Percentiles rank a stretch among this genome's conserved stretches.
phyloP scores from a whole-genome alignment of 2,797 vertebrate genomes.

The Enteromius trimaculatus region DNA sequence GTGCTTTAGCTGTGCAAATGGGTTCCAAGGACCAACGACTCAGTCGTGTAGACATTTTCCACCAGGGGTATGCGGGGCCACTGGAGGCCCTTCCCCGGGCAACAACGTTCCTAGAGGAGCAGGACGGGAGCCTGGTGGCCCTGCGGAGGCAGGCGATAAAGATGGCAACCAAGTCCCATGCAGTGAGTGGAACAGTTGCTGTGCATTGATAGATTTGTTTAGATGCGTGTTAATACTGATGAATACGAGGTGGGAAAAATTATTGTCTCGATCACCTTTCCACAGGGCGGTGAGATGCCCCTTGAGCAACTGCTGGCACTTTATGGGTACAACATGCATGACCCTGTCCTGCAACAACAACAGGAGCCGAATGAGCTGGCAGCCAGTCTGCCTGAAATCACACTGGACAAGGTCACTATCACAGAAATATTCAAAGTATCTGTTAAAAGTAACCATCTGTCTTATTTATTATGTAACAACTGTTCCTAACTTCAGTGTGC shows the following conservation, averaged over 20 bases:
- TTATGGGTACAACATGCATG: conserved; percentile 88
- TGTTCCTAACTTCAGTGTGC: not conserved
- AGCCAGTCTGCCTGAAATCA: conserved; percentile 84
- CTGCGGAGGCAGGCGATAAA: conserved; percentile 73
- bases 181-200: conserved; percentile 62
- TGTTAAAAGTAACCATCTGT: not conserved
- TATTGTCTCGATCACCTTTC: conserved; percentile 23
- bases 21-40: conserved; percentile 77
- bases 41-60: conserved; percentile 83
- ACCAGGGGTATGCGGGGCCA: conserved; percentile 77
- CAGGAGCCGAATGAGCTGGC: conserved; percentile 81
- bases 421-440: not conserved
- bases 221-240: not conserved
- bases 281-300: conserved; percentile 88
- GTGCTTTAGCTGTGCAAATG: conserved; percentile 78
- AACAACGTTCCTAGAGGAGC: conserved; percentile 76
- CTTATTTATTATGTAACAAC: not conserved
- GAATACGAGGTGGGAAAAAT: not conserved
- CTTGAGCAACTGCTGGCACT: conserved; percentile 91
- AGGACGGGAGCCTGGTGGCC: conserved; percentile 75
- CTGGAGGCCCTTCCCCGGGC: conserved; percentile 68
- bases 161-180: conserved; percentile 73
- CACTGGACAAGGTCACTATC: conserved; percentile 85
- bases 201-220: not conserved
- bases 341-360: conserved; percentile 81